Evolutionary conservation across 2,113 vertebrate genomes (phyloP).

Genomic region (Myiopsitta monachus): DNA sequence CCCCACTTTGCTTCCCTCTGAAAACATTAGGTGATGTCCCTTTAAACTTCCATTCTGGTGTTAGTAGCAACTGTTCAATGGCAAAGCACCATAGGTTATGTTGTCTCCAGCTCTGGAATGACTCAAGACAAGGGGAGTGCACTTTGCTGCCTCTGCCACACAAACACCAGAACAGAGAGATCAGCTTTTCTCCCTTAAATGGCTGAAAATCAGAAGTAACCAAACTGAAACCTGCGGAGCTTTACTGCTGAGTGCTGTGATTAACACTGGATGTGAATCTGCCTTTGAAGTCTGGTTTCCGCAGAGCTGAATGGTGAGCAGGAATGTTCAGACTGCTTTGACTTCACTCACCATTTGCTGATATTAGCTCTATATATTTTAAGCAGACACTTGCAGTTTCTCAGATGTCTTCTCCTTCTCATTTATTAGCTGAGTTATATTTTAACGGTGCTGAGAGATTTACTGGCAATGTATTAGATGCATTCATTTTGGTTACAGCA

Average conservation of each 20-base stretch:
- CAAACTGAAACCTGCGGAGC: conserved; percentile 16
- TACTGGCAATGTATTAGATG: conserved; percentile 58
- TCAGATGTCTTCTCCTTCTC: conserved; percentile 67
- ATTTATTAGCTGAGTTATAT: conserved; percentile 63
- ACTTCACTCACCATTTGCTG: conserved; percentile 50
- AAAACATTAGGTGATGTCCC: not conserved
- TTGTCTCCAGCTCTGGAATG: not conserved
- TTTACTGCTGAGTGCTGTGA: not conserved
- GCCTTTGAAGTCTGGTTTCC: not conserved
- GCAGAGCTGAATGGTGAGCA: not conserved
- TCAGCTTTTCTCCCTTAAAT: not conserved
- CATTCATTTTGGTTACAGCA: conserved; percentile 61
- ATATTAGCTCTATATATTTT: conserved; percentile 63
- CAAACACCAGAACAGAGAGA: not conserved
- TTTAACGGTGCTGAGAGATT: conserved; percentile 73
- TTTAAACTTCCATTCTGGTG: not conserved
- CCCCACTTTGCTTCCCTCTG: not conserved
- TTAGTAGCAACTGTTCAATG: not conserved
- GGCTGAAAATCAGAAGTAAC: conserved; percentile 29
- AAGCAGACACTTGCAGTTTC: conserved; percentile 59
- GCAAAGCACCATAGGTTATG: not conserved
- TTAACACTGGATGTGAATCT: conserved; percentile 8
- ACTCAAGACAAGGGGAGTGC: not conserved
- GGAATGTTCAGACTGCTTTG: conserved; percentile 7
- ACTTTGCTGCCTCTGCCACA: conserved; percentile 17